phyloP scores from a whole-genome alignment of 2,113 vertebrate species.

The Desmodus rotundus region DNA sequence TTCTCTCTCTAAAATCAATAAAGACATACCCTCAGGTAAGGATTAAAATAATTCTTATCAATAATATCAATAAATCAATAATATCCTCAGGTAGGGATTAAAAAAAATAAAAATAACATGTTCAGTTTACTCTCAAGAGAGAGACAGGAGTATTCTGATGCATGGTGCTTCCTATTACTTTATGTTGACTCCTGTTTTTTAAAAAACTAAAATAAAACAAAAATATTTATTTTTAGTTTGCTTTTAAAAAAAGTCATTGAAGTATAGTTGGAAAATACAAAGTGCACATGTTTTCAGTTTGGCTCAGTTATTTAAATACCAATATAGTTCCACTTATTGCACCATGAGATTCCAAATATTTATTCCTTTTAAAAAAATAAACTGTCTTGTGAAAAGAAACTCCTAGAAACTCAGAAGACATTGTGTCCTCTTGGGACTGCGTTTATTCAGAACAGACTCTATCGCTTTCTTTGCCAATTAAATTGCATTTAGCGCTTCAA shows the following conservation, averaged over 20 bases:
- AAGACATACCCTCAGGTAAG: no score
- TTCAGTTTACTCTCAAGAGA: neutral
- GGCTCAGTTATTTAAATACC: conserved; percentile 16
- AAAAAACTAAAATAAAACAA: neutral
- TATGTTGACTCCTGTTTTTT: neutral
- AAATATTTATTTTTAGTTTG: neutral
- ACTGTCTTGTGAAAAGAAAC: conserved; percentile 26
- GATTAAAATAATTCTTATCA: no score
- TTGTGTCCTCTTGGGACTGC: neutral
- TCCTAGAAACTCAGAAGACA: conserved; percentile 34
- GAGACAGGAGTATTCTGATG: neutral
- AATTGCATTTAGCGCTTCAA: conserved; percentile 41
- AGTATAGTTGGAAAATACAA: neutral
- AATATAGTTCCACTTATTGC: neutral
- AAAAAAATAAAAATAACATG: neutral
- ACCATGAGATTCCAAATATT: conserved; percentile 15
- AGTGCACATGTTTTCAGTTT: neutral
- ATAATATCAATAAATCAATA: no score
- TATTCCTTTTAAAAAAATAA: neutral
- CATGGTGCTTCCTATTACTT: neutral
- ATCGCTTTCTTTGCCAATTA: conserved; percentile 16
- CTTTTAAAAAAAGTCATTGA: neutral
- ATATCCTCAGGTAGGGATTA: no score
- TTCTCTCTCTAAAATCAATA: no score
- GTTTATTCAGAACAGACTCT: conserved; percentile 19